phyloP scores from a whole-genome alignment of 2,797 vertebrate genomes.

The Lophotriccus pileatus region DNA sequence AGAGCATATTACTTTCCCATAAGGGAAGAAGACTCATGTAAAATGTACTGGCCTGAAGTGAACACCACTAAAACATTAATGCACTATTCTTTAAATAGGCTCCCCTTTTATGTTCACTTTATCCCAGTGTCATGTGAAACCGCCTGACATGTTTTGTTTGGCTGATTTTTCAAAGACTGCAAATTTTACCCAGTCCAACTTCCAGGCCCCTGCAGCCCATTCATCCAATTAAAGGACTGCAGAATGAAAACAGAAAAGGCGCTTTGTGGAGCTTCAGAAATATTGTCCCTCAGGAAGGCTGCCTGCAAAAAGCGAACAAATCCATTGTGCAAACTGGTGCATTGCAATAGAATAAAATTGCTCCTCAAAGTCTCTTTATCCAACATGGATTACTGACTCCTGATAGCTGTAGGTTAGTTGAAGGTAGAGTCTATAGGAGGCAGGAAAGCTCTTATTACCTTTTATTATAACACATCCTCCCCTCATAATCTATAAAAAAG shows the following conservation, averaged over 20 bases:
- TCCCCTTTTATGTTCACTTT: background rate
- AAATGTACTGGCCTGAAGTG: background rate
- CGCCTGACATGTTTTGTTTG: conserved; percentile 29
- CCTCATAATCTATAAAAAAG: conserved; percentile 48
- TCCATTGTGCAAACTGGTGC: conserved; percentile 58
- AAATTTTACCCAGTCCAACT: conserved; percentile 5
- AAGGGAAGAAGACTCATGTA: conserved; percentile 1
- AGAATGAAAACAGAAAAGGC: conserved; percentile 36
- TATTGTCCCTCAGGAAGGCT: conserved; percentile 54
- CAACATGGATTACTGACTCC: conserved; percentile 57
- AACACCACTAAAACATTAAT: conserved; percentile 35
- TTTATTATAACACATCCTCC: conserved; percentile 59
- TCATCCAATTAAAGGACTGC: conserved; percentile 51
- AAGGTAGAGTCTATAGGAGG: conserved; percentile 46
- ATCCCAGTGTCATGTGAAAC: background rate
- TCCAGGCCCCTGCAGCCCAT: conserved; percentile 32
- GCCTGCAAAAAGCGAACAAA: conserved; percentile 34
- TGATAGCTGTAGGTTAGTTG: conserved; percentile 56
- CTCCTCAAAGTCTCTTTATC: conserved; percentile 67
- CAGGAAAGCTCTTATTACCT: conserved; percentile 60
- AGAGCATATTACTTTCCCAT: conserved; percentile 21
- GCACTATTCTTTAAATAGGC: conserved; percentile 34
- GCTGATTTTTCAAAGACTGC: conserved; percentile 1
- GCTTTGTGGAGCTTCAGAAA: conserved; percentile 43
- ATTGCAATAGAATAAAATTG: conserved; percentile 62